Evolutionary conservation across 2,888 invertebrate genomes (phyloP), one percentile per base, ranked within the genome.

Genomic region (Watsonalla binaria): DNA sequence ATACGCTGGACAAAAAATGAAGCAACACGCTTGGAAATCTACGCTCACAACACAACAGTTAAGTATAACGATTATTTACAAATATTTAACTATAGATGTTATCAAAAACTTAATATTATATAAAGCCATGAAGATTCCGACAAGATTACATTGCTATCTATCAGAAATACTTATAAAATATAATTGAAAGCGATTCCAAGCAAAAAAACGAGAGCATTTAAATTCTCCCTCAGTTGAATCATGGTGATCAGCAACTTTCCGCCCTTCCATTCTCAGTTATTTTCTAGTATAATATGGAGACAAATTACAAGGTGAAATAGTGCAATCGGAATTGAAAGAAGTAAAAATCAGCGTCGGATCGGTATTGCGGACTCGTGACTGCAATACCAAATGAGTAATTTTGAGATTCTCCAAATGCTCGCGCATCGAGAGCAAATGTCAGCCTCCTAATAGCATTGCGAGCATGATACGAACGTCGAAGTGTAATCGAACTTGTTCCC

Each of bases 351-450:
- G 84, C 83, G 77, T 72, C 62, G 77, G 73, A 82, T 80, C 78
- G 86, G 74, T 76, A 78, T 73, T 73, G 76, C 75, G 68, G 73
- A 65, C 74, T 42, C 90, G 90, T 89, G 90, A 86, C 88, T 86
- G 78, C 81, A 90, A 89, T 90, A 76, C 80, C 77, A 72, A 84
- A 90, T 86, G 87, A 86, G 89, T 88, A 88, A 88, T 89, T 88
- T 86, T 82, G 76, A 87, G 85, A 89, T 90, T 85, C 90, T 72
- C 76, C 76, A 79, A 87, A 88, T 85, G 83, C 78, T 62, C 72
- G 70, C 70, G 72, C 76, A 72, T 76, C 65, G 70, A 78, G 85
- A 81, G 84, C 83, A 81, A 88, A 88, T 86, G 86, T 86, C 86
- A 82, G 81, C 81, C 39, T 72, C 72, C 80, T 87, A 90, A 89